These are phyloP conservation scores for Bufotes viridis DNA, from an alignment of 2,797 vertebrate species.

Conservation along the genomic window DNA sequence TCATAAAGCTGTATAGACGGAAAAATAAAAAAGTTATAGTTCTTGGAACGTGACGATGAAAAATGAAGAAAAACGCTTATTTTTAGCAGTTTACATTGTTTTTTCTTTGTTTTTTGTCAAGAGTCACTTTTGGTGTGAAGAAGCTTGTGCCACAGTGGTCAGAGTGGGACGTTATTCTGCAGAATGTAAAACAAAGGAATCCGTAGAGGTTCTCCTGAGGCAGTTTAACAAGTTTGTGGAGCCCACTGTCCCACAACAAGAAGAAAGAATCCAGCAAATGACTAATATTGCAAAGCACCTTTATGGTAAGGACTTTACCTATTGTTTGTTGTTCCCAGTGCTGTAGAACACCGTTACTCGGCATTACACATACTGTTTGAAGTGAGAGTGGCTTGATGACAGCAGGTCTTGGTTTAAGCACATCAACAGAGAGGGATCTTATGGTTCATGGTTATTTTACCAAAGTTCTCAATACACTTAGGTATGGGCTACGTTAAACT, in stretches of 20 bases:
- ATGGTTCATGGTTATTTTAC: too few species aligned
- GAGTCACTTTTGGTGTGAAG: conserved; percentile 92
- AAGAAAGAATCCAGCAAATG: conserved; percentile 85
- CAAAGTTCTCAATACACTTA: too few species aligned
- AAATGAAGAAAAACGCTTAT: too few species aligned
- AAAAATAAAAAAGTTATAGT: too few species aligned
- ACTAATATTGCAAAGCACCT: conserved; percentile 79
- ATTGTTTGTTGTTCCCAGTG: background rate
- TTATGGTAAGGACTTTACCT: conserved; percentile 77
- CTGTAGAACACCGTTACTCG: background rate
- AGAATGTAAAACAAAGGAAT: conserved; percentile 84
- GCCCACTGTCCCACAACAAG: conserved; percentile 85
- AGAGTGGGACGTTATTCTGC: conserved; percentile 85
- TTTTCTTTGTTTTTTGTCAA: conserved; percentile 62
- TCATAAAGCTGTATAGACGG: too few species aligned
- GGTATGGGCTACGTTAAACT: too few species aligned
- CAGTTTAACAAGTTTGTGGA: conserved; percentile 91
- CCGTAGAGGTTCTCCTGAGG: conserved; percentile 81
- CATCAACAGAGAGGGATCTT: too few species aligned
- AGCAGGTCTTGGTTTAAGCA: too few species aligned
- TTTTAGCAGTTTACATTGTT: background rate
- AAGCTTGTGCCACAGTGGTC: conserved; percentile 85
- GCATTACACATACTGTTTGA: background rate
- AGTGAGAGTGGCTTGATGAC: background rate
- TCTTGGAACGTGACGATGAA: too few species aligned